Percentiles rank a stretch among this genome's conserved stretches.
Conservation (phyloP, 2,888 invertebrate species). For the Rhingia campestris region DNA sequence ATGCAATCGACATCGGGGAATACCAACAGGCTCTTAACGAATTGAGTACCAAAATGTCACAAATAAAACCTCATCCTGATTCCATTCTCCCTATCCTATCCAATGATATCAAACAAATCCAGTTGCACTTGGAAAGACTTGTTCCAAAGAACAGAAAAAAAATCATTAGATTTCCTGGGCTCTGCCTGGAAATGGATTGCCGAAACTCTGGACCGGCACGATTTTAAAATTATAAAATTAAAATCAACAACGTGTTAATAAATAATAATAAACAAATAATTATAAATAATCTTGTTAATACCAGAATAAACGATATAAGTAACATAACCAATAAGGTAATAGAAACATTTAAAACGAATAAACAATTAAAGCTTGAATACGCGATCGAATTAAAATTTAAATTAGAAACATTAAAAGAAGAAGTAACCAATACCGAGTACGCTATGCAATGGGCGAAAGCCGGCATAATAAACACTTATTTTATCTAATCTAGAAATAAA, state of each 20-base stretch:
- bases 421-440: conserved; percentile 58
- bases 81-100: conserved; percentile 1
- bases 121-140: conserved; percentile 6
- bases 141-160: conserved; percentile 19
- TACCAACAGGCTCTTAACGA: conserved; percentile 1
- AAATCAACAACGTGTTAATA: conserved; percentile 22
- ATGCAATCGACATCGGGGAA: conserved; percentile 30
- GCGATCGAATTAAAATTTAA: conserved; percentile 41
- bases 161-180: too few species aligned
- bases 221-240: too few species aligned
- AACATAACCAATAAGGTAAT: conserved; percentile 15
- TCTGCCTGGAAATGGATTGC: too few species aligned
- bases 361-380: conserved; percentile 7
- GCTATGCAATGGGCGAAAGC: conserved; percentile 68
- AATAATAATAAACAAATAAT: conserved; percentile 50
- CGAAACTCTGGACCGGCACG: too few species aligned
- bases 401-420: conserved; percentile 64
- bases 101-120: neutral
- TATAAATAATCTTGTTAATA: conserved; percentile 35
- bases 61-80: neutral
- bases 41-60: neutral
- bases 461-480: conserved; percentile 65
- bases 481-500: conserved; percentile 64
- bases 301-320: conserved; percentile 35
- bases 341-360: conserved; percentile 28